These are phyloP conservation scores for Anagyrus pseudococci DNA, from an alignment of 2,888 invertebrate species.

Conservation along the genomic window DNA sequence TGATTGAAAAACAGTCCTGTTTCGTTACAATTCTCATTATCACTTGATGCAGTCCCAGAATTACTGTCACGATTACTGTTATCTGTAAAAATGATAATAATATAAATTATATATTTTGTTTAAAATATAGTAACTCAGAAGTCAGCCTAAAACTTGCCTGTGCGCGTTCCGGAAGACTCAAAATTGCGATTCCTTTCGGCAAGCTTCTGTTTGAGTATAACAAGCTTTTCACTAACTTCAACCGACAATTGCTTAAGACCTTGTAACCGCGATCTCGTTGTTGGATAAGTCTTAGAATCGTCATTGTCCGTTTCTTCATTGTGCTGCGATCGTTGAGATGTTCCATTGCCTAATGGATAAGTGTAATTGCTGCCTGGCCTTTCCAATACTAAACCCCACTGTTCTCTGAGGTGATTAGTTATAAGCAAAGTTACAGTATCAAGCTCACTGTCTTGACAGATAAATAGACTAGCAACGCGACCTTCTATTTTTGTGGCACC, in stretches of 20 bases:
- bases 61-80: conserved; percentile 43
- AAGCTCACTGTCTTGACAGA: conserved; percentile 76
- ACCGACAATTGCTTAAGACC: conserved; percentile 74
- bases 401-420: conserved; percentile 74
- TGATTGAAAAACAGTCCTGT: conserved; percentile 25
- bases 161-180: conserved; percentile 22
- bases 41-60: conserved; percentile 32
- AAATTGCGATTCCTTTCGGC: conserved; percentile 63
- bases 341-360: conserved; percentile 65
- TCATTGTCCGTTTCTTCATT: conserved; percentile 50
- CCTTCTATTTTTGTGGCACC: conserved; percentile 72
- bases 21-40: conserved; percentile 43
- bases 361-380: conserved; percentile 77
- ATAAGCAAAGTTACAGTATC: conserved; percentile 72
- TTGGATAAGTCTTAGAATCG: conserved; percentile 55
- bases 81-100: conserved; percentile 42
- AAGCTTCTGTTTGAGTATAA: conserved; percentile 70
- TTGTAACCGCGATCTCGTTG: conserved; percentile 66
- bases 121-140: background rate
- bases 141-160: conserved; percentile 18
- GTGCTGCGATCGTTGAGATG: conserved; percentile 30
- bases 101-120: background rate
- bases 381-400: conserved; percentile 84
- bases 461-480: conserved; percentile 69
- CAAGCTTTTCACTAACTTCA: conserved; percentile 65